phyloP scores from a whole-genome alignment of 2,113 vertebrate genomes.

The Chloebia gouldiae region DNA sequence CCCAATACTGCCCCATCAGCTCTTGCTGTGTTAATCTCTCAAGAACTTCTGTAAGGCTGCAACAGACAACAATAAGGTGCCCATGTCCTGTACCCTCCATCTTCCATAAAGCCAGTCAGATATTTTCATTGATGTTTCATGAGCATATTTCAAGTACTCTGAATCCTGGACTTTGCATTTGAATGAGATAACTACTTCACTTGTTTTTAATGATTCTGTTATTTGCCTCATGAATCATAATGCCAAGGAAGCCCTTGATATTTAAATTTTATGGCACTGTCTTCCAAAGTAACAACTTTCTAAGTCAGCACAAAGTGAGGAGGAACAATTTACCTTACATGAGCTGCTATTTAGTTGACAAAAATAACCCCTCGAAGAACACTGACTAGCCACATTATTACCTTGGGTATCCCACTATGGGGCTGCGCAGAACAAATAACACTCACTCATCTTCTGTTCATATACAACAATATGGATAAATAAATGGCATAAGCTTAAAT shows the following conservation, averaged over 20 bases:
- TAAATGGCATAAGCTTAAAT: constrained; percentile 10
- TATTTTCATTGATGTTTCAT: not conserved
- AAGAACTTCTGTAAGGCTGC: not conserved
- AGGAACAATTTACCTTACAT: constrained; percentile 36
- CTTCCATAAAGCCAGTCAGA: not conserved
- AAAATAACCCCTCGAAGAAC: constrained; percentile 37
- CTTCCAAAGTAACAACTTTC: constrained; percentile 23
- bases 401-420: not conserved
- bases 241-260: constrained; percentile 31
- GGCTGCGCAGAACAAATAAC: constrained; percentile 10
- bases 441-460: not conserved
- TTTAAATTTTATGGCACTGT: constrained; percentile 52
- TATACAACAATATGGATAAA: not conserved
- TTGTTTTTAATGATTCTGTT: constrained; percentile 38
- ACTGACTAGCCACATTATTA: constrained; percentile 22
- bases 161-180: not conserved
- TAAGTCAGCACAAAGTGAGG: constrained; percentile 26
- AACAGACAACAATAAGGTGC: not conserved
- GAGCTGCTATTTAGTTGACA: not conserved
- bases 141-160: constrained; percentile 12
- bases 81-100: not conserved
- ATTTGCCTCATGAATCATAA: constrained; percentile 42
- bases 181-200: not conserved
- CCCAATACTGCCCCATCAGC: not conserved
- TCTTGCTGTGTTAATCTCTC: not conserved